Evolutionary conservation across 2,888 invertebrate species (phyloP).

Genomic region (Steinernema carpocapsae): DNA sequence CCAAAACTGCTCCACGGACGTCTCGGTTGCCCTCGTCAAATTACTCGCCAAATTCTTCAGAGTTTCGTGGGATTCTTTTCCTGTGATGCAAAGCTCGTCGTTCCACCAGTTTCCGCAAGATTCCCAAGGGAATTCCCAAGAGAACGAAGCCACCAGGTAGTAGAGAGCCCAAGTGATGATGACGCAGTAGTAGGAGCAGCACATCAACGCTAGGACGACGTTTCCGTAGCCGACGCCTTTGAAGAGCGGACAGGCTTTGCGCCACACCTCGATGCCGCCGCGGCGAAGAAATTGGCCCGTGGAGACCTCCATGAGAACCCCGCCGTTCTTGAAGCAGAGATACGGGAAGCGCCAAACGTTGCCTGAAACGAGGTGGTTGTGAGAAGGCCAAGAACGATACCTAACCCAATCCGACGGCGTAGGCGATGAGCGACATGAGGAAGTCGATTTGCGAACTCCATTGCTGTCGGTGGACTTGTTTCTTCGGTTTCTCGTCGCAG

Average conservation of each 20-base stretch:
- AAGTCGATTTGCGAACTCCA: constrained; percentile 42
- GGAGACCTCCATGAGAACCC: constrained; percentile 45
- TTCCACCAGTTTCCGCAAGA: constrained; percentile 65
- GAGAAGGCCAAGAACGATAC: background rate
- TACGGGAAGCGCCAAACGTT: constrained; percentile 46
- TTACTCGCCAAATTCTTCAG: constrained; percentile 45
- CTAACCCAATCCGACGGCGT: constrained; percentile 43
- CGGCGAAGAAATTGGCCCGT: constrained; percentile 43
- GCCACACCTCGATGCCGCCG: constrained; percentile 46
- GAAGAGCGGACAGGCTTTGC: constrained; percentile 42
- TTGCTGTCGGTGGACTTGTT: constrained; percentile 33
- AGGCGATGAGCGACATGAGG: constrained; percentile 44
- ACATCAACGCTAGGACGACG: constrained; percentile 68
- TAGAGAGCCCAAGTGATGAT: constrained; percentile 69
- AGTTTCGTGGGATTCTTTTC: constrained; percentile 50
- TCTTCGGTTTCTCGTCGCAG: constrained; percentile 12
- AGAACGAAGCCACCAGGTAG: constrained; percentile 68
- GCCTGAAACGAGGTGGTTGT: background rate
- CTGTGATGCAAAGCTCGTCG: constrained; percentile 50
- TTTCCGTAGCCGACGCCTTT: constrained; percentile 69
- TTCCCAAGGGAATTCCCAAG: constrained; percentile 66
- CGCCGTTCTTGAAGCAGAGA: constrained; percentile 45
- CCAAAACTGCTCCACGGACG: constrained; percentile 66
- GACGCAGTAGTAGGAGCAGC: constrained; percentile 68
- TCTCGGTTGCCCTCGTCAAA: constrained; percentile 51